Evolutionary conservation across 64 coral and sea anemone species (phyloP), one percentile per base, ranked within the genome.

Genomic region (Acropora tenuis): DNA sequence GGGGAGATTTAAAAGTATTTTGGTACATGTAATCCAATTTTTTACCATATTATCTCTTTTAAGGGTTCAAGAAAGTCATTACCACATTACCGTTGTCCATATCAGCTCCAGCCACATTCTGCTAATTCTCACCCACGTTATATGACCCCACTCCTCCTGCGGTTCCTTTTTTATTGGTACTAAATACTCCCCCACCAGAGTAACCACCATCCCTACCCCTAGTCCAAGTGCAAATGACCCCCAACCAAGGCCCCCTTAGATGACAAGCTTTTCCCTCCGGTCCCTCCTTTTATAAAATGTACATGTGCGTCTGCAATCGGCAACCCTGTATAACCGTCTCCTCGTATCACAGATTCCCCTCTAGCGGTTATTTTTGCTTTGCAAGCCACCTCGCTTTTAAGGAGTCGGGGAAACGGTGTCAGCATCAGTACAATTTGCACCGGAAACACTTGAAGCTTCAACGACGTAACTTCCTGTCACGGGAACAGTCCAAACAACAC

Each of bases 171-270:
- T 11, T 72, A 1, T 20, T 0, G 3, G 10, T 61, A 4, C 74
- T 47, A 1, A 89, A n/a, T 13, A 94, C 92, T 89, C 92, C 92
- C 52, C 92, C 92, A 78, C 92, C 87, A 2, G 92, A 94, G 66
- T 89, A 89, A 2, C 92, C 92, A 6, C 92, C 92, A 43, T 87
- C 92, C 92, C 92, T 3, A 86, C 92, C 0, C 86, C 86, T 16
- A 76, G 10, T 50, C 43, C 48, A 1, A 83, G 68, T 40, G 86
- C 44, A 2, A 74, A 87, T 13, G 78, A 86, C 7, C 92, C 92
- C 4, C 92, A 86, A 11, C 92, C 92, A 18, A 93, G 89, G 0
- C 92, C 92, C 11, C 92, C 16, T 30, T 6, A 10, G 2, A 40
- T 3, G 1, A 6, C 0, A 8, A 5, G 58, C 50, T 16, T 19